Evolutionary conservation across 1,140 invertebrate genomes (phyloP), one percentile per base, ranked within the genome.

Genomic region (Centruroides sculpturatus): DNA sequence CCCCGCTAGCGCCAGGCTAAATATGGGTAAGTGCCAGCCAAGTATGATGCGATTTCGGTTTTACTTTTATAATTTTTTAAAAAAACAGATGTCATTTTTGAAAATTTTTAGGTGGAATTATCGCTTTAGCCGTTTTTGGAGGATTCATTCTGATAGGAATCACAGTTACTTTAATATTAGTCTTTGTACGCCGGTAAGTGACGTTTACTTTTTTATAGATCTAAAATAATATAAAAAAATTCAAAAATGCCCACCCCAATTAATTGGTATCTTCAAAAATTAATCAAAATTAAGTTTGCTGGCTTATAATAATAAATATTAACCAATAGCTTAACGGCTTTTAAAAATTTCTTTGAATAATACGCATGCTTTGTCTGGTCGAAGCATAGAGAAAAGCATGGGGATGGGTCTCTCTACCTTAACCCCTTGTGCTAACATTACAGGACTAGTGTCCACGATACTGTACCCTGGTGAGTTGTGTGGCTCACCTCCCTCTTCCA

Each of bases 101-200:
- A 23, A 9, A 11, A 56, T 36, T 55, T 69, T 67, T 50, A 80
- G 79, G 87, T 35, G 87, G 88, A 1, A 88, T 94, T 55, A 90
- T 94, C 57, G 88, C 89, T 3, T 75, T 93, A 10, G 89, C 86
- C 12, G 87, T 91, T 1, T 92, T 93, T 71, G 89, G 88, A 57
- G 88, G 85, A 6, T 87, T 95, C 66, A 87, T 93, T 0, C 88
- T 94, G 69, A 78, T 94, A 23, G 86, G 89, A 35, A 89, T 89
- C 12, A 83, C 93, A 59, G 84, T 92, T 60, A 92, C 88, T 1
- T 89, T 89, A 5, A 85, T 92, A 55, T 84, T 93, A 57, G 88
- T 93, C 55, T 76, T 94, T 59, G 83, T 92, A 59, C 79, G 87
- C 78, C 92, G 90, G 91, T 95, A 78, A 84, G 78, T 61, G 9